A percentile compares a stretch with the other conserved stretches of the same genome.
Conservation (phyloP, 2,113 vertebrate genomes). For the Anolis carolinensis region DNA sequence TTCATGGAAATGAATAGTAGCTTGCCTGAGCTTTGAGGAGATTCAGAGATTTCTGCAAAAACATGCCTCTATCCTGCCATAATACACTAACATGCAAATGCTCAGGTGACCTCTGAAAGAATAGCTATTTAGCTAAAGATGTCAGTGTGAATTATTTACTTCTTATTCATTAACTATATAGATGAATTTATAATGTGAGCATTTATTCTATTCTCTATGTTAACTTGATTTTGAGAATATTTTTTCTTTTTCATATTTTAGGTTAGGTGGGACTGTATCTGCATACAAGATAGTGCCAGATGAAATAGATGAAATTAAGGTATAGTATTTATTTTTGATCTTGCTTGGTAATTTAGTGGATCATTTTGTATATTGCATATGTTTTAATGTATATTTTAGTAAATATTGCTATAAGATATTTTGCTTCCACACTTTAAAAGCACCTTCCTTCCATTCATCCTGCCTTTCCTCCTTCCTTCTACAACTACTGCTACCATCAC, state of each 20-base stretch:
- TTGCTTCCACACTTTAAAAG: background rate
- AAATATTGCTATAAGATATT: conserved; percentile 30
- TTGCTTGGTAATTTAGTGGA: conserved; percentile 38
- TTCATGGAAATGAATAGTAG: no score
- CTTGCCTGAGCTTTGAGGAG: no score
- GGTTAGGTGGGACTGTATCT: conserved; percentile 95
- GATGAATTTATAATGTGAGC: background rate
- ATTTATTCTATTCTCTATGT: conserved; percentile 36
- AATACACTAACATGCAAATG: no score
- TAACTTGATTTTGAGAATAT: conserved; percentile 63
- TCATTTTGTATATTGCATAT: conserved; percentile 2
- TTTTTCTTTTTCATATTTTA: conserved; percentile 79
- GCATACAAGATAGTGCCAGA: conserved; percentile 99
- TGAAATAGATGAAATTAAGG: conserved; percentile 99
- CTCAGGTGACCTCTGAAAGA: no score
- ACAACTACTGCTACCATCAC: background rate
- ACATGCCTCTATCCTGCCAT: no score
- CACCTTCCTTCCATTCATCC: background rate
- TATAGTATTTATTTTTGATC: conserved; percentile 73
- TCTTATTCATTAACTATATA: background rate
- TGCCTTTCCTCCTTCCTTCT: no score
- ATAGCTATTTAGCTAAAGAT: background rate
- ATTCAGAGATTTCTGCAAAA: no score
- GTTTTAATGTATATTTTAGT: background rate
- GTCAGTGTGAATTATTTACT: background rate